Percentiles rank a stretch among this genome's conserved stretches.
Conservation (phyloP, 37 sponge, comb jelly and placozoan species). For the Chondrosia reniformis region DNA sequence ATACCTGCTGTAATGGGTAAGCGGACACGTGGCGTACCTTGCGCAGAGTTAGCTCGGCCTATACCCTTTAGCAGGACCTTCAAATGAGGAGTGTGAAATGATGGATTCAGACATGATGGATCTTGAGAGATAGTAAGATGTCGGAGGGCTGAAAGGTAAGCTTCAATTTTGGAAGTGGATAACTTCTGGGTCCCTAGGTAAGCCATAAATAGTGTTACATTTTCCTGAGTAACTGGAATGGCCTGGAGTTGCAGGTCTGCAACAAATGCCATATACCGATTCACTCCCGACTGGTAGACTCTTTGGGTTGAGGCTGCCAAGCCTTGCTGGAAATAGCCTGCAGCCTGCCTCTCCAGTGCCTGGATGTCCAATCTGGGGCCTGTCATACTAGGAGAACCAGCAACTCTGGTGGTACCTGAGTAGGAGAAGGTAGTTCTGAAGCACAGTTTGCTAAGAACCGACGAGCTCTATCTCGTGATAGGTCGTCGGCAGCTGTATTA, state of each 20-base stretch:
- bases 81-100: slow-evolving; percentile 21
- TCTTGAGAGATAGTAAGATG: too few relatives aligned
- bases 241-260: background rate
- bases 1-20: background rate
- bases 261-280: background rate
- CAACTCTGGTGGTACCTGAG: background rate
- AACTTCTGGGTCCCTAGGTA: slow-evolving; percentile 8
- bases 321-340: background rate
- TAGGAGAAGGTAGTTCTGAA: background rate
- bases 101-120: too few relatives aligned
- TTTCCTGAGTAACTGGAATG: background rate
- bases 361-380: slow-evolving; percentile 17
- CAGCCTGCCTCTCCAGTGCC: background rate
- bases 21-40: background rate
- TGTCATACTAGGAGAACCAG: background rate
- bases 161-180: slow-evolving; percentile 11
- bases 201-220: slow-evolving; percentile 20
- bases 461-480: slow-evolving; percentile 10
- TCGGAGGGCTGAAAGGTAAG: slow-evolving; percentile 16
- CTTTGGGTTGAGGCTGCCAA: slow-evolving; percentile 10
- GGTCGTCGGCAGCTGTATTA: background rate
- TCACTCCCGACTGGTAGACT: slow-evolving; percentile 4
- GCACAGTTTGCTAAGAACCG: background rate
- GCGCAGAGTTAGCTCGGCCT: background rate
- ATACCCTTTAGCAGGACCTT: slow-evolving; percentile 2